Evolutionary conservation across 2,888 invertebrate genomes (phyloP).

Genomic region (Cataglyphis rosenhaueri): DNA sequence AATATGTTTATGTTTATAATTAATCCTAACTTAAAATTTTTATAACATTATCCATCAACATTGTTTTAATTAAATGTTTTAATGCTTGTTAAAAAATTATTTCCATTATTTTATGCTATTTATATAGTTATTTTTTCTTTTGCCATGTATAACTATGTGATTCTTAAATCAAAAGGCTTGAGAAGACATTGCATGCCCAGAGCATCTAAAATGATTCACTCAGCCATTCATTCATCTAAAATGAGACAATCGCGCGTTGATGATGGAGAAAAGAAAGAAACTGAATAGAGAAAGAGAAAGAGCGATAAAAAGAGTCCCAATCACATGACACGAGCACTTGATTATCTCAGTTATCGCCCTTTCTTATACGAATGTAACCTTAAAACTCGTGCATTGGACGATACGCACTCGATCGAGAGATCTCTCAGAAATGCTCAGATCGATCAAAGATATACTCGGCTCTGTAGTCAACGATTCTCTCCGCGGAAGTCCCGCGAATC

Average conservation of each 20-base stretch:
- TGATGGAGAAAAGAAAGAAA: neutral
- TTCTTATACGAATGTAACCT: conserved; percentile 60
- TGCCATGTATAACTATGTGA: neutral
- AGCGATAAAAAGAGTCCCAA: neutral
- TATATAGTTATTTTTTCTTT: neutral
- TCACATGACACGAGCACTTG: neutral
- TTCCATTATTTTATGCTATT: neutral
- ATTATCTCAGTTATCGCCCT: neutral
- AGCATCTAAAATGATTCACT: neutral
- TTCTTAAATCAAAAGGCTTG: neutral
- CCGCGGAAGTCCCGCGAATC: neutral
- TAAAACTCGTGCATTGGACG: conserved; percentile 25
- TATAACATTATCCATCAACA: neutral
- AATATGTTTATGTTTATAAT: neutral
- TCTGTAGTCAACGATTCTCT: neutral
- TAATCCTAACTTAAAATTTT: neutral
- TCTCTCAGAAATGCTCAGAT: neutral
- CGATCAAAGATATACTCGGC: neutral
- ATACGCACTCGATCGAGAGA: neutral
- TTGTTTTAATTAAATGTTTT: neutral
- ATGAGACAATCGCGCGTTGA: neutral
- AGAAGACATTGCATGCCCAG: neutral
- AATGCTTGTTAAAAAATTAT: neutral
- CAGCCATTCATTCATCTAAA: neutral
- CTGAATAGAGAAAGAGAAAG: neutral